These are phyloP conservation scores for Gallinago jamesoni DNA, from an alignment of 2,113 vertebrate genomes.

Conservation along the genomic window DNA sequence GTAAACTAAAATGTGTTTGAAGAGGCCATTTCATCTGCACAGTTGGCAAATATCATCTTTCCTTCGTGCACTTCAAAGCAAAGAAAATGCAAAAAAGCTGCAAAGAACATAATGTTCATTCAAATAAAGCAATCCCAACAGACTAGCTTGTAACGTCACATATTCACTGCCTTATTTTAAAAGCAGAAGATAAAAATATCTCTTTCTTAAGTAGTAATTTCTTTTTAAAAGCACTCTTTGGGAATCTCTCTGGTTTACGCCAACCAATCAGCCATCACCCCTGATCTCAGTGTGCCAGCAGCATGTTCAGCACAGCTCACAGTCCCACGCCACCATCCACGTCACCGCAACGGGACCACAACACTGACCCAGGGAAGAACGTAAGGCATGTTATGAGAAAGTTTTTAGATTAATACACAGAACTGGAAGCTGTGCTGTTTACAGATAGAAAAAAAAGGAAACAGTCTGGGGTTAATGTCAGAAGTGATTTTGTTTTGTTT, in stretches of 20 bases:
- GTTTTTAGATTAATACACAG: not conserved
- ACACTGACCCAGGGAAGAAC: not conserved
- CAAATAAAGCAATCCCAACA: not conserved
- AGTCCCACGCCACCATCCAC: not conserved
- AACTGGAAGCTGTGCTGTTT: slow-evolving; percentile 1
- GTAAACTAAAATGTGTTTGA: not conserved
- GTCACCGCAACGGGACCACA: rapidly evolving
- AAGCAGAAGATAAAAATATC: slow-evolving; percentile 25
- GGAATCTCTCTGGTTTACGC: not conserved
- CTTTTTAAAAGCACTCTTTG: not conserved
- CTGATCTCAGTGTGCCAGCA: not conserved
- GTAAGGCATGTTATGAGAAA: not conserved
- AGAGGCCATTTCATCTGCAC: not conserved
- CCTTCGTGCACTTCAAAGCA: not conserved
- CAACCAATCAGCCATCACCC: not conserved
- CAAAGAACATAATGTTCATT: not conserved
- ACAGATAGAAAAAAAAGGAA: not conserved
- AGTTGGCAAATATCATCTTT: not conserved
- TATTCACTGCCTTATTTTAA: not conserved
- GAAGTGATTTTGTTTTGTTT: slow-evolving; percentile 13
- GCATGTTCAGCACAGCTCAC: not conserved
- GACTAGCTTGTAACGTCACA: not conserved
- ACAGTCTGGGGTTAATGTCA: slow-evolving; percentile 3
- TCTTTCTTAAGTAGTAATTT: not conserved
- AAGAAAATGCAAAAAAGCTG: not conserved